A percentile compares a stretch with the other conserved stretches of the same genome.
phyloP scores from a whole-genome alignment of 2,888 invertebrate genomes.

The Cylloceria caligata region DNA sequence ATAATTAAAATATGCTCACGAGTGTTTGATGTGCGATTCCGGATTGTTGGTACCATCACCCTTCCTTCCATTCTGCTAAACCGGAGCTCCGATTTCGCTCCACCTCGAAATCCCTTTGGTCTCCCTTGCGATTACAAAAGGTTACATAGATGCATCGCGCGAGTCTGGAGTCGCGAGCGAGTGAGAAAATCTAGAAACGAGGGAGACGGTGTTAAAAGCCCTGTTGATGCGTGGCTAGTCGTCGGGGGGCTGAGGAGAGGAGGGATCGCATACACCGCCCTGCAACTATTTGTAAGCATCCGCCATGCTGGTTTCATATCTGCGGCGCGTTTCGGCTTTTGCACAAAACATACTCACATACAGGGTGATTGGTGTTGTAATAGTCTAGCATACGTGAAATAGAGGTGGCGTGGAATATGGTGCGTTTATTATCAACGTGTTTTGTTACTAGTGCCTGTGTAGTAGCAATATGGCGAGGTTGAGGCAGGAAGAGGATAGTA shows the following conservation, averaged over 20 bases:
- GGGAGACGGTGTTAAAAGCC: constrained; percentile 33
- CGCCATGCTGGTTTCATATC: constrained; percentile 84
- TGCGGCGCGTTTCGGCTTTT: constrained; percentile 78
- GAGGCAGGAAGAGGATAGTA: constrained; percentile 3
- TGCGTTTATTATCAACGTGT: constrained; percentile 48
- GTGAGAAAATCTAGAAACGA: constrained; percentile 38
- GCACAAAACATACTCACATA: constrained; percentile 75
- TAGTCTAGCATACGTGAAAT: constrained; percentile 62
- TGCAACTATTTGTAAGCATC: constrained; percentile 84
- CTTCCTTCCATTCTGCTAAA: constrained; percentile 11
- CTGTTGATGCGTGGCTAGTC: background rate
- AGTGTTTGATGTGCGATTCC: background rate
- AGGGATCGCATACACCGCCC: constrained; percentile 77
- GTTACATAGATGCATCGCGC: background rate
- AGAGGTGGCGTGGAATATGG: constrained; percentile 40
- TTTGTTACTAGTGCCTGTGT: constrained; percentile 15
- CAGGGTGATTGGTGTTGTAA: constrained; percentile 70
- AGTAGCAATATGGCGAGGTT: constrained; percentile 1
- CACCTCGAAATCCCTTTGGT: constrained; percentile 49
- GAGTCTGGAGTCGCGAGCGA: background rate
- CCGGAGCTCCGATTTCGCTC: constrained; percentile 33
- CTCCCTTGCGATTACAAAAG: constrained; percentile 35
- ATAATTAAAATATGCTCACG: constrained; percentile 24
- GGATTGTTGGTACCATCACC: constrained; percentile 10
- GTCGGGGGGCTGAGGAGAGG: constrained; percentile 61